Base-by-base conservation (phyloP, 2,797 vertebrate genomes). In the Pangasius mekongensis region DNA sequence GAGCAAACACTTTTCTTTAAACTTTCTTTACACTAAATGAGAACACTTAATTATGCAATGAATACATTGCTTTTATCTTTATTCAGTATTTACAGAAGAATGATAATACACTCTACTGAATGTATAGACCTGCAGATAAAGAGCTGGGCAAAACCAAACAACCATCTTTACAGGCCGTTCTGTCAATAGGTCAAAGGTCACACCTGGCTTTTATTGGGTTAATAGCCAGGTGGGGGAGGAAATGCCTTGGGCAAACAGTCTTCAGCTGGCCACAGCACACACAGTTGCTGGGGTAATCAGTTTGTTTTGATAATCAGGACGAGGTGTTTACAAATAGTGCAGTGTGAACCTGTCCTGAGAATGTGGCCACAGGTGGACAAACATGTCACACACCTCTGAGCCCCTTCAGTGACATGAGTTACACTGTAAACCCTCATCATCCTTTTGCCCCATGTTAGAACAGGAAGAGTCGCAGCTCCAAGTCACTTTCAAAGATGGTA, bases 151-250 rank as follows among this genome's bases (percentile, higher is more conserved):
- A 39, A 83, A 30, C 80, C 36, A 47, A 64, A 76, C 36, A 30
- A 30, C 52, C 27, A 11, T 76, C 52, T 54, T 54, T 78, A 83
- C 58, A 90, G 90, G 84, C 87, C 86, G 85, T 54, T 52, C 67
- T 71, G 33, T 81, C 81, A 76, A 71, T 24, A 73, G 49, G 88
- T 76, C 90, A 89, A 82, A 88, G 87, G 88, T 92, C 90, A 89
- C 69, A 89, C 90, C 87, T 93, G 86, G 88, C 90, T 87, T 92
- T 93, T 89, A 88, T 58, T 69, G 30, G 83, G 83, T 83, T 89
- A 71, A 64, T 80, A 82, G 27, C 47, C 62, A 66, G 87, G 86
- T 71, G 83, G n/a, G 64, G 78, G 73, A 83, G 86, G 82, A 78
- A 54, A 74, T 80, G 27, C 27, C 10, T 86, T 39, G 43, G 39